Evolutionary conservation across 2,797 vertebrate species (phyloP).

Genomic region (Coranthus polyacanthus): DNA sequence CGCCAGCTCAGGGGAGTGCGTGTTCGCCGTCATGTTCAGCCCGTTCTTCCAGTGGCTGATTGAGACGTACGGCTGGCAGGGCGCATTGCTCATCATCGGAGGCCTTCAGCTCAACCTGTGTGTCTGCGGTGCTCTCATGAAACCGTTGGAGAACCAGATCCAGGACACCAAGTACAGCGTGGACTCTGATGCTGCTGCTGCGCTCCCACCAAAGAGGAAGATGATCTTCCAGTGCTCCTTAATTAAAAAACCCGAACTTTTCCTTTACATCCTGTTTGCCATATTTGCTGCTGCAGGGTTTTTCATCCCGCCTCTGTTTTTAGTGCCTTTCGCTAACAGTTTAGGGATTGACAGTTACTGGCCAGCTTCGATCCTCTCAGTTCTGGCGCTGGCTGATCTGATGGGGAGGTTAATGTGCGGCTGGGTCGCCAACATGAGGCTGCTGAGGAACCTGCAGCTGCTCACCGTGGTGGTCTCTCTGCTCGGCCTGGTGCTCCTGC

Average conservation of each 20-base stretch:
- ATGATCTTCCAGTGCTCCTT: conserved; percentile 68
- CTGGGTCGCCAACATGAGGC: conserved; percentile 76
- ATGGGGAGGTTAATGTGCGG: conserved; percentile 76
- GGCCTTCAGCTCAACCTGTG: conserved; percentile 83
- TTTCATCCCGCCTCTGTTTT: conserved; percentile 77
- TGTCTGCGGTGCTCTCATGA: conserved; percentile 81
- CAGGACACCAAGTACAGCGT: conserved; percentile 5
- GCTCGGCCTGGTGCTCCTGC: conserved; percentile 71
- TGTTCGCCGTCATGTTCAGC: conserved; percentile 77
- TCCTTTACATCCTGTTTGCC: conserved; percentile 78
- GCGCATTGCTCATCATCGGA: conserved; percentile 78
- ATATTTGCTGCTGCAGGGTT: conserved; percentile 75
- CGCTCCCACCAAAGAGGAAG: conserved; percentile 26
- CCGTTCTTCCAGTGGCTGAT: conserved; percentile 83
- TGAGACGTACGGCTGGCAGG: conserved; percentile 77
- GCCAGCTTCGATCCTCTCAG: conserved; percentile 76
- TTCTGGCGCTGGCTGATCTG: conserved; percentile 74
- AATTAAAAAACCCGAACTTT: conserved; percentile 72
- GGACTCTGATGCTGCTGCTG: neutral
- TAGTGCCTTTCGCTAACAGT: conserved; percentile 74
- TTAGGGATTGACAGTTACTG: conserved; percentile 73
- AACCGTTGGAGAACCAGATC: conserved; percentile 48
- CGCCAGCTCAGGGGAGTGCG: conserved; percentile 81
- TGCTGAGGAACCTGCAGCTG: conserved; percentile 80
- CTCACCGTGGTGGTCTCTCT: conserved; percentile 65